A percentile compares a stretch with the other conserved stretches of the same genome.
phyloP scores from a whole-genome alignment of 2,888 invertebrate species.

The Leptopterna dolabrata region DNA sequence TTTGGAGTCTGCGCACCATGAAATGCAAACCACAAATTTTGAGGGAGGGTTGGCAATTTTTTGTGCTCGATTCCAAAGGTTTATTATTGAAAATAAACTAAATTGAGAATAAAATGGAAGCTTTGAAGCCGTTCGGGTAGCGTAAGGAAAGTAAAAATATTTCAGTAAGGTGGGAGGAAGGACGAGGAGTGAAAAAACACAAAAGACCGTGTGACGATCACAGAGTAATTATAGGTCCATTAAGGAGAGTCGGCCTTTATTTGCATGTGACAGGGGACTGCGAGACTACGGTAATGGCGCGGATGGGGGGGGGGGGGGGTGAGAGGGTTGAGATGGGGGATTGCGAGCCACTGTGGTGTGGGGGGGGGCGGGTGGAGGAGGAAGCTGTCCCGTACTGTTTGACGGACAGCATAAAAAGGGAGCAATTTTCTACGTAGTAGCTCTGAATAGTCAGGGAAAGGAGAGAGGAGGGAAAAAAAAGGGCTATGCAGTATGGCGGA shows the following conservation, averaged over 20 bases:
- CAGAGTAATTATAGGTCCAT: slow-evolving; percentile 43
- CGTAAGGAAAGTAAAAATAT: background rate
- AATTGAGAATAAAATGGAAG: no score
- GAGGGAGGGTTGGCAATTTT: no score
- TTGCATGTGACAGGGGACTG: slow-evolving; percentile 47
- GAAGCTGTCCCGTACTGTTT: slow-evolving; percentile 23
- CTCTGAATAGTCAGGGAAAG: slow-evolving; percentile 51
- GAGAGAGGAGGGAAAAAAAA: slow-evolving; percentile 1
- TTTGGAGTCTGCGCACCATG: no score
- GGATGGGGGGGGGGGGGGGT: no score
- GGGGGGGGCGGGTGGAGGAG: no score
- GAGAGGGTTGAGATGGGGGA: no score
- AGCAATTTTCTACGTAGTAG: slow-evolving; percentile 59
- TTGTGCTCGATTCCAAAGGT: no score
- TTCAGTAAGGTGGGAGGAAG: background rate
- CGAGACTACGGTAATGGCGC: no score
- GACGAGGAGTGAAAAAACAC: background rate
- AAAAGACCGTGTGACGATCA: slow-evolving; percentile 1
- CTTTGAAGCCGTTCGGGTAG: background rate
- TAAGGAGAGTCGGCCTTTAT: slow-evolving; percentile 36
- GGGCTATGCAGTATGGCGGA: background rate
- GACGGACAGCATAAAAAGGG: slow-evolving; percentile 59
- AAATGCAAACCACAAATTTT: no score
- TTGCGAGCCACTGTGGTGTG: no score
- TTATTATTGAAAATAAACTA: no score